Base-by-base conservation (phyloP, 1,140 invertebrate genomes). In the Zaprionus tsacasi region DNA sequence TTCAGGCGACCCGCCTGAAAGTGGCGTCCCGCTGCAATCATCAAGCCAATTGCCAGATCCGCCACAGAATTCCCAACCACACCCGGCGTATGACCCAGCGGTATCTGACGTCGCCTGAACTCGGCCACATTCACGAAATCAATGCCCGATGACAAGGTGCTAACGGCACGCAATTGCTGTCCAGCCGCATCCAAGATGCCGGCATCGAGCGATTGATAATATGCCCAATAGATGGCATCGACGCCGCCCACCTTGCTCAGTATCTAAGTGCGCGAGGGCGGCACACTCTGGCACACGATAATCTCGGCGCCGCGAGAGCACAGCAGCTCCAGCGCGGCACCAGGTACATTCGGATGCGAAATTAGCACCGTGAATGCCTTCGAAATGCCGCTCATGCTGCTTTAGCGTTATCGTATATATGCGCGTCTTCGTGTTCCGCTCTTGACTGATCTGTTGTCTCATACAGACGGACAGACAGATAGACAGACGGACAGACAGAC, bases 141-240 rank as follows among this genome's bases (percentile, higher is more conserved):
- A 68, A 95, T 94, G 12, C 98, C 98, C 13, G 97, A 97, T 0
- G 96, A 96, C 96, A 98, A 97, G 1, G 98, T 98, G 1, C 95
- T 95, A 5, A 99, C 94, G 0, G 97, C 96, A 93, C 97, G 97
- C 45, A 99, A 91, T 74, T 96, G 94, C 3, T 94, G 91, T 45
- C 97, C 97, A 94, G 94, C 93, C 27, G 93, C 93, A 63, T 93
- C 93, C 27, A 98, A 76, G 15, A 97, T 82, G 78, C 96, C 95
- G 6, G 94, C 92, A 88, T 97, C 95, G 76, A 97, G 95, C 79
- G 94, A 94, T 78, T 96, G 96, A 30, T 95, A 95, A 17, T 96
- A 82, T n/a, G 95, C 83, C 93, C 96, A 97, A 67, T 94, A 96
- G 5, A 97, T 81, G 33, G 92, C 96, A 93, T 96, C 94, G n/a